phyloP scores from a whole-genome alignment of 2,888 invertebrate genomes.

The Catocala sponsa region DNA sequence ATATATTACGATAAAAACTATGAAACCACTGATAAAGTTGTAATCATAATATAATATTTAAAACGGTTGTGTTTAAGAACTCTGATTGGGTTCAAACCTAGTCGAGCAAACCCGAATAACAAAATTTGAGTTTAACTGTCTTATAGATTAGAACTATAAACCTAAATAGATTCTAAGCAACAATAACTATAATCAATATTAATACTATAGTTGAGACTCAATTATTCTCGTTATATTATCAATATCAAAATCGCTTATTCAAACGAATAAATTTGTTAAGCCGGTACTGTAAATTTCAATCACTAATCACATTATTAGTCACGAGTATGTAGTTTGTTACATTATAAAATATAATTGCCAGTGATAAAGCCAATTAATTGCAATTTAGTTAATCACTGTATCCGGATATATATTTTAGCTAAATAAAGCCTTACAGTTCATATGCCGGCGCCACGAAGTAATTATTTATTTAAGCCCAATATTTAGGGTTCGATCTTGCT shows the following conservation, averaged over 20 bases:
- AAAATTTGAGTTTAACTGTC: too few relatives aligned
- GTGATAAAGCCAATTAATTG: conserved; percentile 41
- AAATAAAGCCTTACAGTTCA: conserved; percentile 57
- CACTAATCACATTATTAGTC: conserved; percentile 37
- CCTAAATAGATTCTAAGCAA: too few relatives aligned
- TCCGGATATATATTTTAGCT: conserved; percentile 47
- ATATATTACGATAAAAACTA: too few relatives aligned
- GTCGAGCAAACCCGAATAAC: too few relatives aligned
- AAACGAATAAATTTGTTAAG: conserved; percentile 7
- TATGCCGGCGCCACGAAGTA: conserved; percentile 55
- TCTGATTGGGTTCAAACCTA: too few relatives aligned
- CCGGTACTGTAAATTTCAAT: conserved; percentile 37
- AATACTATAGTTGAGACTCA: too few relatives aligned
- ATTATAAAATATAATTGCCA: conserved; percentile 42
- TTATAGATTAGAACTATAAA: too few relatives aligned
- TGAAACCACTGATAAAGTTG: too few relatives aligned
- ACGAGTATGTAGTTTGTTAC: conserved; percentile 29
- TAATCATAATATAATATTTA: too few relatives aligned
- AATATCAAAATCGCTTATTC: conserved; percentile 1
- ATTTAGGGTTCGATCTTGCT: conserved; percentile 10
- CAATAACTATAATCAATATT: too few relatives aligned
- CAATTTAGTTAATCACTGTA: conserved; percentile 29
- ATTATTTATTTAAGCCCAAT: conserved; percentile 6
- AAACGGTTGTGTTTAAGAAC: too few relatives aligned
- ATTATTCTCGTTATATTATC: neutral